Evolutionary conservation across 2,113 vertebrate species (phyloP).

Genomic region (Tyrannus savana): DNA sequence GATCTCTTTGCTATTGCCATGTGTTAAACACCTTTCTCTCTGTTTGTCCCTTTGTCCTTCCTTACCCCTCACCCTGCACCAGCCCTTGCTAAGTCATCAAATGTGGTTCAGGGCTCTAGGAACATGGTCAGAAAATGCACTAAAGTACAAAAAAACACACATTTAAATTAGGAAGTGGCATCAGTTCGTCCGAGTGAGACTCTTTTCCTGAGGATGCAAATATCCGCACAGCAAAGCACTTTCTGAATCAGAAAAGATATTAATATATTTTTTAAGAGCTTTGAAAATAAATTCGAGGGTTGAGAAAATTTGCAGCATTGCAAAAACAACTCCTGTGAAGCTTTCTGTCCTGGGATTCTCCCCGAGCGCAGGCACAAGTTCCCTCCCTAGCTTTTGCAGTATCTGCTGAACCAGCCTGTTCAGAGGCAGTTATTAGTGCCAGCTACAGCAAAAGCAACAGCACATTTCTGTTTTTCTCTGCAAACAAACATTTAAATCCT

Average conservation of each 20-base stretch:
- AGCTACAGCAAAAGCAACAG: background rate
- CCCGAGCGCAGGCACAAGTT: background rate
- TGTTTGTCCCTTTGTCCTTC: background rate
- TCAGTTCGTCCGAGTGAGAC: background rate
- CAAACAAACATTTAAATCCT: background rate
- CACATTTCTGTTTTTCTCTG: background rate
- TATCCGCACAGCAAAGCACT: background rate
- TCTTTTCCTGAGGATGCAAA: background rate
- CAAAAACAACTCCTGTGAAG: background rate
- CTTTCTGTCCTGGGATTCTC: background rate
- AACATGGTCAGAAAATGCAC: background rate
- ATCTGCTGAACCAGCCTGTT: background rate
- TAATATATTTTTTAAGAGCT: background rate
- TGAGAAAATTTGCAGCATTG: background rate
- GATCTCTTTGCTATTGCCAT: background rate
- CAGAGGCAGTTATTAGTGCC: background rate
- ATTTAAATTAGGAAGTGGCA: background rate
- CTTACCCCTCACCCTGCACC: background rate
- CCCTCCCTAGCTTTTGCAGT: background rate
- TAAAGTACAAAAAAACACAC: background rate
- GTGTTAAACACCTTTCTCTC: fast-evolving
- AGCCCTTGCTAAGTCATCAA: background rate
- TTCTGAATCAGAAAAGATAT: constrained; percentile 8
- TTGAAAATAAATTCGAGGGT: background rate
- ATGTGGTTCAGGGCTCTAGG: background rate